Evolutionary conservation across 23 tunicate species (phyloP), one percentile per base, ranked within the genome.

Genomic region (Diplosoma virens): DNA sequence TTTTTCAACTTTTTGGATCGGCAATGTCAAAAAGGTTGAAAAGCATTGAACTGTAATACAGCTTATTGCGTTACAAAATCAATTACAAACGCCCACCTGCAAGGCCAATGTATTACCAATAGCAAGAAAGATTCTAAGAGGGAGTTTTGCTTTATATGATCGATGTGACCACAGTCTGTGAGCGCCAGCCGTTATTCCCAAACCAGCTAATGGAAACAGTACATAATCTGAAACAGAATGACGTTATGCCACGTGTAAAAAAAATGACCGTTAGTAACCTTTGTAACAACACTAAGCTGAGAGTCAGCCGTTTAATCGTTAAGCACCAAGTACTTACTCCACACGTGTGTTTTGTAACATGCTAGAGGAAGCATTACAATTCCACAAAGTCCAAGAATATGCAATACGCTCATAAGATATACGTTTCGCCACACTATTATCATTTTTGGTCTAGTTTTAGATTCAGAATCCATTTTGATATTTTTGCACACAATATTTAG

Each of bases 91-190:
- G 16, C 52, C 7, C 25, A 89, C 96, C 81, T 89, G 89, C 34
- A 73, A 48, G 17, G 96, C 89, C 76, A 83, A 47, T 1, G 81
- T 58, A 63, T 79, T 79, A 46, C 52, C 60, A 3, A 80, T 27
- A 60, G 82, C 82, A 20, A 89, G 70, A 4, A 89, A 47, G 2
- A 78, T 83, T 48, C 82, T 35, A 22, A 89, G 81, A 14, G 96
- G 88, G 0, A 78, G 53, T 71, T 52, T 83, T 18, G 96, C 96
- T 83, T 89, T 89, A 76, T 89, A 89, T 6, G 96, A 89, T 37
- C 64, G 71, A 52, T 89, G 96, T n/a, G 89, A 66, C 96, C 96
- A 89, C 50, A 89, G 63, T 17, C 96, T 59, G 61, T 89, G 96
- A 23, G 81, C 85, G 4, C 96, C 96, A 3, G 89, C 96, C 21